Evolutionary conservation across 2,113 vertebrate genomes (phyloP).

Genomic region (Condylura cristata): DNA sequence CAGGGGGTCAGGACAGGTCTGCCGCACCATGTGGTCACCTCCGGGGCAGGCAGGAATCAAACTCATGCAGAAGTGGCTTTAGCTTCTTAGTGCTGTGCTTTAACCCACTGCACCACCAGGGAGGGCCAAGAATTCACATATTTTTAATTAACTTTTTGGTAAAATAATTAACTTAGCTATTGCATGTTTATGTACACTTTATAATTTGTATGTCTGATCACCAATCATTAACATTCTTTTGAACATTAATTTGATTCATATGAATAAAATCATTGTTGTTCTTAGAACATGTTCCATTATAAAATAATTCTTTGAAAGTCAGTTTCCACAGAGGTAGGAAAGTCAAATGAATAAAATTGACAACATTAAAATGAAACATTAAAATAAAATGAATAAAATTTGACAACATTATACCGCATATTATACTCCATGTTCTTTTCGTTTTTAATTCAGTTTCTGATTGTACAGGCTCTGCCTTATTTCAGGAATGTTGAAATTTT

Average conservation of each 20-base stretch:
- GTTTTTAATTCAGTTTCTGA: not conserved
- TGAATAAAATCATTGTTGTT: not conserved
- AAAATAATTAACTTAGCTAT: not conserved
- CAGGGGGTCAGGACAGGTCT: too few relatives aligned
- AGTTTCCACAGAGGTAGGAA: not conserved
- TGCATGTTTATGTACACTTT: not conserved
- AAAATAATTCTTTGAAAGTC: not conserved
- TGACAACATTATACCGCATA: not conserved
- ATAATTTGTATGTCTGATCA: not conserved
- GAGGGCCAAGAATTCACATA: not conserved
- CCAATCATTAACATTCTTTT: not conserved
- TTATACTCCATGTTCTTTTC: not conserved
- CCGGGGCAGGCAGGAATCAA: too few relatives aligned
- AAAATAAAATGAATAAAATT: too few relatives aligned
- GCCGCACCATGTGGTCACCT: too few relatives aligned
- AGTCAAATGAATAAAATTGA: too few relatives aligned
- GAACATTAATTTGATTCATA: not conserved
- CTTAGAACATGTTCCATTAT: not conserved
- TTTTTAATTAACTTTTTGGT: constrained; percentile 2
- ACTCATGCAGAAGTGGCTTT: too few relatives aligned
- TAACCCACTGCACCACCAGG: too few relatives aligned
- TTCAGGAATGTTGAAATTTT: not conserved
- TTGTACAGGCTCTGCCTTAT: not conserved
- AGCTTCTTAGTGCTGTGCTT: too few relatives aligned
- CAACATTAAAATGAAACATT: too few relatives aligned